Percentiles rank a stretch among this genome's conserved stretches.
These are phyloP conservation scores for Leptopilina drosophilae DNA, from an alignment of 2,888 invertebrate genomes.

Conservation along the genomic window DNA sequence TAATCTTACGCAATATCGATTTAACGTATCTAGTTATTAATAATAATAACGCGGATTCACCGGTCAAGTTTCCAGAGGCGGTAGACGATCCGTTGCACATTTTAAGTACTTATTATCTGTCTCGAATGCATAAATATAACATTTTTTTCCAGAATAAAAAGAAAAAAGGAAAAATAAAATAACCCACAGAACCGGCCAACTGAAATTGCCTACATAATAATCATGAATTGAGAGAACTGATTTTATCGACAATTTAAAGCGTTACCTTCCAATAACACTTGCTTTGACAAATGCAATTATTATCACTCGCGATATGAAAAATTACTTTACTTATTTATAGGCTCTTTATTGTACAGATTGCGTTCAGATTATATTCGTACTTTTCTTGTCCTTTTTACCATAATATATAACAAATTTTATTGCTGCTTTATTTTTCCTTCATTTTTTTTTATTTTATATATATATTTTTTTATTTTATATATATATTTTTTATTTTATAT, in stretches of 20 bases:
- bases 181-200: slow-evolving; percentile 13
- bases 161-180: too few relatives aligned
- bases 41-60: slow-evolving; percentile 67
- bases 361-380: background rate
- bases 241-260: slow-evolving; percentile 27
- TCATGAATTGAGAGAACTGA: slow-evolving; percentile 28
- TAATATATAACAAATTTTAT: too few relatives aligned
- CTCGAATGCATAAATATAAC: slow-evolving; percentile 28
- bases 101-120: slow-evolving; percentile 39
- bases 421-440: too few relatives aligned
- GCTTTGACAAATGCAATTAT: slow-evolving; percentile 14
- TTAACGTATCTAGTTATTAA: slow-evolving; percentile 67
- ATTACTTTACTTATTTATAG: background rate
- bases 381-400: slow-evolving; percentile 55
- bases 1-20: slow-evolving; percentile 70
- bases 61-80: slow-evolving; percentile 62
- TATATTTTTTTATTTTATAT: too few relatives aligned
- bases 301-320: slow-evolving; percentile 1
- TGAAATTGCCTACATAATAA: slow-evolving; percentile 28
- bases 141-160: slow-evolving; percentile 4
- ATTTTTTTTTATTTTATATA: too few relatives aligned
- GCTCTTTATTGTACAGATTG: background rate
- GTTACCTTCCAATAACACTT: slow-evolving; percentile 17
- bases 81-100: slow-evolving; percentile 31
- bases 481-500: too few relatives aligned